Evolutionary conservation across 2,888 invertebrate species (phyloP).

Genomic region (Leptogaster cylindrica): DNA sequence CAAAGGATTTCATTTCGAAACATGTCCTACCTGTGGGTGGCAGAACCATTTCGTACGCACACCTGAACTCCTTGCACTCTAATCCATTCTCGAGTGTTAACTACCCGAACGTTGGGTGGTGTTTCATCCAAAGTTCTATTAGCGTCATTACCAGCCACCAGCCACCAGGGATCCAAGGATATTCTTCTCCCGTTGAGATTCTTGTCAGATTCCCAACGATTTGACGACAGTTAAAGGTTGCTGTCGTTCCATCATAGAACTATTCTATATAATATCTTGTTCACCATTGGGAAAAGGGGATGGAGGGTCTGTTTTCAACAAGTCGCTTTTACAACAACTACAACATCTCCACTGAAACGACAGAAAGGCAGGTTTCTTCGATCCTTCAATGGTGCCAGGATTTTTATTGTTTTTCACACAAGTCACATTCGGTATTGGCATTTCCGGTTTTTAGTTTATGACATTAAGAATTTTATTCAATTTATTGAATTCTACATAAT

Average conservation of each 20-base stretch:
- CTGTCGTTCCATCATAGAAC: neutral
- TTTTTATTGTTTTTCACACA: too few species aligned
- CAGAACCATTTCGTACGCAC: constrained; percentile 21
- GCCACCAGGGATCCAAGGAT: too few species aligned
- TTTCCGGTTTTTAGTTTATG: too few species aligned
- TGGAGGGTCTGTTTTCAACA: constrained; percentile 21
- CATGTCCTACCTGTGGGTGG: constrained; percentile 6
- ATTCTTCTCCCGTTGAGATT: neutral
- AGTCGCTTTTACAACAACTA: constrained; percentile 10
- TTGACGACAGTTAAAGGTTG: neutral
- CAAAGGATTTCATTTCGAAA: constrained; percentile 34
- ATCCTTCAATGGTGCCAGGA: too few species aligned
- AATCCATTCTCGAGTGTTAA: constrained; percentile 21
- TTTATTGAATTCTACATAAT: too few species aligned
- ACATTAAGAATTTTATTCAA: too few species aligned
- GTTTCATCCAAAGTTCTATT: constrained; percentile 30
- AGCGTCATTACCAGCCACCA: constrained; percentile 31
- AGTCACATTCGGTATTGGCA: too few species aligned
- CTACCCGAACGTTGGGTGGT: constrained; percentile 5
- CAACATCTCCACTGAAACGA: too few species aligned
- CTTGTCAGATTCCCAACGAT: constrained; percentile 2
- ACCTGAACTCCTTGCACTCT: constrained; percentile 24
- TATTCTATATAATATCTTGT: neutral
- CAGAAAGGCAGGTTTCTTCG: too few species aligned
- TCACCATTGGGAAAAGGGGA: constrained; percentile 1